phyloP scores from a whole-genome alignment of 1,140 invertebrate genomes.

The Chironomus tepperi region DNA sequence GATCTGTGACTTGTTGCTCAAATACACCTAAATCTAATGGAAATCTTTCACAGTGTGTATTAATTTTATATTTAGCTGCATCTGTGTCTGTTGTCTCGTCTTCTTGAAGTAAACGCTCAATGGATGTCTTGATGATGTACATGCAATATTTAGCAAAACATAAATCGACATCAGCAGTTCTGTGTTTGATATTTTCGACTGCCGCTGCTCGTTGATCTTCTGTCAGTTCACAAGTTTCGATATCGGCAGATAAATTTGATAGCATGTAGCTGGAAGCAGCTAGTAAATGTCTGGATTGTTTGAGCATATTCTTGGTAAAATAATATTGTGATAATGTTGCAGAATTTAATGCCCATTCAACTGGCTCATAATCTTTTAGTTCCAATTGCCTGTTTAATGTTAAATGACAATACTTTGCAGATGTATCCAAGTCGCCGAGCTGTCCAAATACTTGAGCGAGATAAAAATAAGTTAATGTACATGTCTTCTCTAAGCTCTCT shows the following conservation, averaged over 20 bases:
- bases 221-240: slow-evolving; percentile 45
- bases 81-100: slow-evolving; percentile 40
- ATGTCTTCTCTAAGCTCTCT: slow-evolving; percentile 60
- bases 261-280: slow-evolving; percentile 65
- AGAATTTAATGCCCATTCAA: slow-evolving; percentile 85
- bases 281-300: slow-evolving; percentile 72
- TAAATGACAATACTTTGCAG: slow-evolving; percentile 75
- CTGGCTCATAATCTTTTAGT: slow-evolving; percentile 62
- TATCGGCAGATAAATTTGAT: slow-evolving; percentile 51
- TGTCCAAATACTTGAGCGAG: slow-evolving; percentile 76
- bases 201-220: slow-evolving; percentile 51
- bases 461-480: slow-evolving; percentile 80
- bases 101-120: slow-evolving; percentile 56
- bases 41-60: slow-evolving; percentile 28
- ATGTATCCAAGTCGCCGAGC: slow-evolving; percentile 63
- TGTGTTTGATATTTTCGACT: slow-evolving; percentile 62
- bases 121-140: slow-evolving; percentile 61
- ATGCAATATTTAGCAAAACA: slow-evolving; percentile 89
- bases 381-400: slow-evolving; percentile 75
- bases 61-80: slow-evolving; percentile 32
- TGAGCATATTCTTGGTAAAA: slow-evolving; percentile 64
- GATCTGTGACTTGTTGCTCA: slow-evolving; percentile 53
- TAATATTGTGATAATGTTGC: slow-evolving; percentile 85
- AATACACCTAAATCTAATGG: slow-evolving; percentile 47
- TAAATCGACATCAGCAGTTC: slow-evolving; percentile 73